Conservation (phyloP, 2,113 vertebrate genomes). For the Ploceus nigricollis region DNA sequence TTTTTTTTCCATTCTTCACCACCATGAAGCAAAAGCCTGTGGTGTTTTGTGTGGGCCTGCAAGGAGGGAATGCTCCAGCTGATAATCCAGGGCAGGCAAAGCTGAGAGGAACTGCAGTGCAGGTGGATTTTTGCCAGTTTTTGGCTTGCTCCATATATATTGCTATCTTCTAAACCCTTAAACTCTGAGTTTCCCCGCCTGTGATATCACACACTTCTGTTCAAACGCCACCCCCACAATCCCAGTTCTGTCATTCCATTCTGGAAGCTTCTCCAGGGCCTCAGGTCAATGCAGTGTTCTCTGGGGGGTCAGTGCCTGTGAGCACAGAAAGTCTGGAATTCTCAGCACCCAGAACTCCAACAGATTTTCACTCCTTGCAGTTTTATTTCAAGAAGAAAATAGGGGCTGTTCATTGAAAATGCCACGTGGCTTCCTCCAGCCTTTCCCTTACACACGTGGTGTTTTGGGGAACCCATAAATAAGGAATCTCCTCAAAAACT, state of each 20-base stretch:
- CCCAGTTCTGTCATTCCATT: not conserved
- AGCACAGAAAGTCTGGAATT: not conserved
- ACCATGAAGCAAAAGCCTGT: not conserved
- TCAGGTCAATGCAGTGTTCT: not conserved
- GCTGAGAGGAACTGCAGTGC: not conserved
- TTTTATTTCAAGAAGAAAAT: not conserved
- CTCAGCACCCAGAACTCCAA: not conserved
- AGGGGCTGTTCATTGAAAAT: not conserved
- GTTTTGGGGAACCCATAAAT: not conserved
- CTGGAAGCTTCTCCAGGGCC: not conserved
- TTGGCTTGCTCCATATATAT: not conserved
- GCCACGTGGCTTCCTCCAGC: not conserved
- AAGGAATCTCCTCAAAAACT: not conserved
- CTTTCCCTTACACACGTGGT: rapidly evolving
- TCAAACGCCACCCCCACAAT: not conserved
- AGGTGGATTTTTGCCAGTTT: not conserved
- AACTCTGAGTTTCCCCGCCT: not conserved
- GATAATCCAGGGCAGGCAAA: not conserved
- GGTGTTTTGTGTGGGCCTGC: not conserved
- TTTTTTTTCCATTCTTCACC: not conserved
- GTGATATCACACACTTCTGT: not conserved
- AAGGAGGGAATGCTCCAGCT: not conserved
- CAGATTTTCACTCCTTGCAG: not conserved
- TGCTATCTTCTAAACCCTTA: not conserved
- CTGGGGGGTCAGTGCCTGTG: not conserved